Conservation (phyloP, 92 coral and sea anemone genomes). For the Umimayanthus kanabou region DNA sequence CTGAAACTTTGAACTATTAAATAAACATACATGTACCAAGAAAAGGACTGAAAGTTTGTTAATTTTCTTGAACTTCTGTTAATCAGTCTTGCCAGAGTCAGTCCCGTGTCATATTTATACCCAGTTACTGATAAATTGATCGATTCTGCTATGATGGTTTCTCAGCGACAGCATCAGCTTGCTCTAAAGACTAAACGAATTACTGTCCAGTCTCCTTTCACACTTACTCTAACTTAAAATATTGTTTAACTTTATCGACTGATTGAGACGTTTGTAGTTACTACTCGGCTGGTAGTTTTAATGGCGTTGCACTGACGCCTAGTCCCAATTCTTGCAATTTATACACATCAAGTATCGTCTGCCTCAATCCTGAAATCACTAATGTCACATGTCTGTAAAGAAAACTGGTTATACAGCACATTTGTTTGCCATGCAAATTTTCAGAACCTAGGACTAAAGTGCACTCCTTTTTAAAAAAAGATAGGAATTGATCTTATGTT, state of each 20-base stretch:
- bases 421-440: not conserved
- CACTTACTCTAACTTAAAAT: not conserved
- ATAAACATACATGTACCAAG: not conserved
- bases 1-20: not conserved
- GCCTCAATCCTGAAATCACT: not conserved
- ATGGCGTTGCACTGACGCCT: not conserved
- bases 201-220: not conserved
- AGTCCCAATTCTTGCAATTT: not conserved
- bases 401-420: not conserved
- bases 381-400: too few relatives aligned
- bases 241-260: not conserved
- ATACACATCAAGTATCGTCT: not conserved
- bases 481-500: not conserved
- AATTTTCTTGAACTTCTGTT: too few relatives aligned
- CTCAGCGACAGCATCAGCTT: not conserved
- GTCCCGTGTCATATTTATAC: not conserved
- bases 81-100: not conserved
- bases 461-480: too few relatives aligned
- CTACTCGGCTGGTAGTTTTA: not conserved
- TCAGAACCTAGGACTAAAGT: not conserved
- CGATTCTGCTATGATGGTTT: not conserved
- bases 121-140: not conserved
- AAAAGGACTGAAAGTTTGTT: too few relatives aligned
- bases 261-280: not conserved
- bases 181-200: not conserved